Evolutionary conservation across 2,888 invertebrate species (phyloP).

Genomic region (Notocelia uddmanniana): DNA sequence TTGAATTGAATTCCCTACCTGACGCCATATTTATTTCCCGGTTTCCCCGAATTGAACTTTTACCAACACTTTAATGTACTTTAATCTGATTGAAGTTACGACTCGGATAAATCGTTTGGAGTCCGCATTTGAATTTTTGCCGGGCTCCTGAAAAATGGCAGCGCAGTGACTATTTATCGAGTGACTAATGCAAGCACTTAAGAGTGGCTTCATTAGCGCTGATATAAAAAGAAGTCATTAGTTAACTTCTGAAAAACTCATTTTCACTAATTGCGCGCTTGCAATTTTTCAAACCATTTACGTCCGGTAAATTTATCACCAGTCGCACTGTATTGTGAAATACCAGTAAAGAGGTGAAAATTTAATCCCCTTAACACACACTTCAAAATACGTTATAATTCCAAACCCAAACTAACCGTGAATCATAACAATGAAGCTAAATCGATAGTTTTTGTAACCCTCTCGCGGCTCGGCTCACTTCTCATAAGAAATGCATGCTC

Average conservation of each 20-base stretch:
- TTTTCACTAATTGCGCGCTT: not conserved
- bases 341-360: slow-evolving; percentile 1
- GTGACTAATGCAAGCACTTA: slow-evolving; percentile 44
- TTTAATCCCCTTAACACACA: not conserved
- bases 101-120: slow-evolving; percentile 74
- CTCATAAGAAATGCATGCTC: slow-evolving; percentile 83
- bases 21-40: slow-evolving; percentile 80
- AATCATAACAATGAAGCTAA: slow-evolving; percentile 63
- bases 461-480: slow-evolving; percentile 60
- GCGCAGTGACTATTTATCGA: slow-evolving; percentile 8
- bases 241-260: slow-evolving; percentile 20
- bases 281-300: not conserved
- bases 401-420: slow-evolving; percentile 44
- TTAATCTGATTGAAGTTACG: slow-evolving; percentile 83
- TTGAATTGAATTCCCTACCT: slow-evolving; percentile 83
- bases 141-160: slow-evolving; percentile 31
- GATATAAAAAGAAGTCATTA: slow-evolving; percentile 41
- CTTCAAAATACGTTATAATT: slow-evolving; percentile 32
- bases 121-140: slow-evolving; percentile 44
- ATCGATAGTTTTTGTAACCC: slow-evolving; percentile 77
- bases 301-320: not conserved
- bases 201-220: slow-evolving; percentile 39
- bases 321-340: not conserved
- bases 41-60: slow-evolving; percentile 81
- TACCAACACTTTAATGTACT: slow-evolving; percentile 83